A percentile compares a stretch with the other conserved stretches of the same genome.
Evolutionary conservation across 1,140 invertebrate species (phyloP).

Genomic region (Drosophila nasuta): DNA sequence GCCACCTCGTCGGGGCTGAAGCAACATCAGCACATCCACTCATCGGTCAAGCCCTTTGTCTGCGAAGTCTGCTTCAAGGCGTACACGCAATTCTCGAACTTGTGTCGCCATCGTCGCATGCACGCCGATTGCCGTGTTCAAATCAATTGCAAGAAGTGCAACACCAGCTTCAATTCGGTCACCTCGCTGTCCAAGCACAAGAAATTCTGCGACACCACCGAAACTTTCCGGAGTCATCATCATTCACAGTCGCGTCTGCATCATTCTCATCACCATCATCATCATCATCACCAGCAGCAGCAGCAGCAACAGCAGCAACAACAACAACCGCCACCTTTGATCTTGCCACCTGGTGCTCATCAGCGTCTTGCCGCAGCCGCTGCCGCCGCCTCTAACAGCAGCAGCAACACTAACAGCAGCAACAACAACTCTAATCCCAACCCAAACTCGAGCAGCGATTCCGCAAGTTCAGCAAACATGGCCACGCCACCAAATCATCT

Average conservation of each 20-base stretch:
- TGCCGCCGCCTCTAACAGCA: constrained; percentile 20
- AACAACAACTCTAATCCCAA: neutral
- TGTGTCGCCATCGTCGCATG: constrained; percentile 99
- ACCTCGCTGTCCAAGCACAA: constrained; percentile 94
- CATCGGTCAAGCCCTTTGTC: constrained; percentile 98
- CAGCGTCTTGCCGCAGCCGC: constrained; percentile 11
- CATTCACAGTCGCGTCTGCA: constrained; percentile 33
- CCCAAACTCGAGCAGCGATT: constrained; percentile 19
- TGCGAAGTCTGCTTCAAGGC: constrained; percentile 96
- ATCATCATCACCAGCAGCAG: constrained; percentile 59
- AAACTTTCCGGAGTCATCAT: constrained; percentile 31
- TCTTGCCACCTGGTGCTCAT: constrained; percentile 30
- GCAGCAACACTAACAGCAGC: constrained; percentile 15
- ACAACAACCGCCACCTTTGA: constrained; percentile 15
- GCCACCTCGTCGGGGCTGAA: constrained; percentile 98
- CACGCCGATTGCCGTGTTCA: constrained; percentile 95
- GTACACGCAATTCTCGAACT: constrained; percentile 99
- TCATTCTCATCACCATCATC: constrained; percentile 61
- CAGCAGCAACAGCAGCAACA: constrained; percentile 23
- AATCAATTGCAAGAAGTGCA: constrained; percentile 96
- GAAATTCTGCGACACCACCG: constrained; percentile 92
- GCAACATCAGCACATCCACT: constrained; percentile 99
- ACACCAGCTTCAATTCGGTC: constrained; percentile 94
- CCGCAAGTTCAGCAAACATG: constrained; percentile 85
- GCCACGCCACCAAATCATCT: constrained; percentile 87